Percentiles rank a stretch among this genome's conserved stretches.
phyloP scores from a whole-genome alignment of 2,888 invertebrate species.

The Lithophane ornitopus region DNA sequence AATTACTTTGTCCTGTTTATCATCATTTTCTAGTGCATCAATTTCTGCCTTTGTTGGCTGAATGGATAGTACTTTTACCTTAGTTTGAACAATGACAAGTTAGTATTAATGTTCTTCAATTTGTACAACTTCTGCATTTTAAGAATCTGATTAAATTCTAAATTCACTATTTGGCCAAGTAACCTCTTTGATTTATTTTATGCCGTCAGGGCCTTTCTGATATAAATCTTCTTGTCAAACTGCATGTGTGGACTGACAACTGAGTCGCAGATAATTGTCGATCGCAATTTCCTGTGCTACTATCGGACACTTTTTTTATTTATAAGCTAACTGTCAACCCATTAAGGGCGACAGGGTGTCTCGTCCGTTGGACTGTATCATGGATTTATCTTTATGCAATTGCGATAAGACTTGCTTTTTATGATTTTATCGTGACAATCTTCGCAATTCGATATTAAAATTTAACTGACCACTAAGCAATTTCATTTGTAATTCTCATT shows the following conservation, averaged over 20 bases:
- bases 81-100: neutral
- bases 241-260: conserved; percentile 75
- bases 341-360: conserved; percentile 66
- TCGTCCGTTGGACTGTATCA: conserved; percentile 45
- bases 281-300: conserved; percentile 87
- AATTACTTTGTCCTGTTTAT: conserved; percentile 14
- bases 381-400: conserved; percentile 44
- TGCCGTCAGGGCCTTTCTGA: conserved; percentile 68
- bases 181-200: conserved; percentile 69
- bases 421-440: conserved; percentile 15
- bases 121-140: conserved; percentile 56
- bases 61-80: conserved; percentile 6
- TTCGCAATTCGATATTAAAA: neutral
- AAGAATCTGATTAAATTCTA: conserved; percentile 67
- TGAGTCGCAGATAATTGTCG: conserved; percentile 81
- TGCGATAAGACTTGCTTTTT: conserved; percentile 34
- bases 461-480: neutral
- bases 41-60: neutral
- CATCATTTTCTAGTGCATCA: conserved; percentile 15
- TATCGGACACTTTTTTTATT: conserved; percentile 82
- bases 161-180: conserved; percentile 70
- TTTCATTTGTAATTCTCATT: neutral
- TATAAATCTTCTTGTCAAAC: conserved; percentile 79
- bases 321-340: conserved; percentile 73
- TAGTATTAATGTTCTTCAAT: conserved; percentile 27